Conservation (phyloP, 2,888 invertebrate species). For the Tenodera sinensis region DNA sequence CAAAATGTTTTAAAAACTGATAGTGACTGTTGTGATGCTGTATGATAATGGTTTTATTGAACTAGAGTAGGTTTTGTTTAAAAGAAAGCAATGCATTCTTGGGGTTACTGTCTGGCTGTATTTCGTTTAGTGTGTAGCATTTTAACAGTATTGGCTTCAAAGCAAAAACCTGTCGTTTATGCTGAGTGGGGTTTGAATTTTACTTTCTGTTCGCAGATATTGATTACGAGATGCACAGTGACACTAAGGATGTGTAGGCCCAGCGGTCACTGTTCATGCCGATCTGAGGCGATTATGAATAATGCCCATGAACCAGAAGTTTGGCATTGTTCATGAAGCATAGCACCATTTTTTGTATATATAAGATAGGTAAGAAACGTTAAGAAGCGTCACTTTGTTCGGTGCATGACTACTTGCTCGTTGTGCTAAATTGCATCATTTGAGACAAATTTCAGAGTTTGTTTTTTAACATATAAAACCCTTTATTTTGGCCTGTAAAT, state of each 20-base stretch:
- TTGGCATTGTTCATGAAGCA: conserved; percentile 30
- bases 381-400: background rate
- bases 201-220: conserved; percentile 30
- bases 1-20: too few species aligned
- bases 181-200: background rate
- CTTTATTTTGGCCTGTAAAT: background rate
- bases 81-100: too few species aligned
- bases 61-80: too few species aligned
- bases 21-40: too few species aligned
- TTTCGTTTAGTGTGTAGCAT: too few species aligned
- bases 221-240: conserved; percentile 34
- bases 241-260: conserved; percentile 32
- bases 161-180: background rate
- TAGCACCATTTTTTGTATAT: conserved; percentile 31
- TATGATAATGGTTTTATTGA: too few species aligned
- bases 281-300: conserved; percentile 32
- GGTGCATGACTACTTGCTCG: background rate
- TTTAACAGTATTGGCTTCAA: background rate
- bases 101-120: too few species aligned
- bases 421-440: background rate
- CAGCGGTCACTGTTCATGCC: conserved; percentile 25
- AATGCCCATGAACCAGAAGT: conserved; percentile 30
- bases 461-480: background rate
- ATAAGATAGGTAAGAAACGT: conserved; percentile 28
- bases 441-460: background rate